Evolutionary conservation across 30 jellyfish, hydroid and myxozoan genomes (phyloP).

Genomic region (Hydractinia echinata): DNA sequence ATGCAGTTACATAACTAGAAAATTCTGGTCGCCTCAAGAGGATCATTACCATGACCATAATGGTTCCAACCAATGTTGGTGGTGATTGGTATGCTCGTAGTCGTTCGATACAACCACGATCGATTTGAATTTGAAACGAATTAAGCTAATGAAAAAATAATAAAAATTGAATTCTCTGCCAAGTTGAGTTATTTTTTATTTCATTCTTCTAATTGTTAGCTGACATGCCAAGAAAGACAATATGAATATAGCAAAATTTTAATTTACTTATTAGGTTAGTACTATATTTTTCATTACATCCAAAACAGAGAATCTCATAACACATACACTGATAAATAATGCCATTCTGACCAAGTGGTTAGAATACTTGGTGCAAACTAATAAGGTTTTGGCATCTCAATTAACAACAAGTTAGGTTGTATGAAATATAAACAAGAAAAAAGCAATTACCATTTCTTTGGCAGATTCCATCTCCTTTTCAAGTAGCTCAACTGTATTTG

Average conservation of each 20-base stretch:
- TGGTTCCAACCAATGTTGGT: constrained; percentile 73
- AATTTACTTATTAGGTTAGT: background rate
- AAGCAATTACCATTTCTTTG: constrained; percentile 31
- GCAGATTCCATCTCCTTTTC: constrained; percentile 45
- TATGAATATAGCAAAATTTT: background rate
- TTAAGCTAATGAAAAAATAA: constrained; percentile 31
- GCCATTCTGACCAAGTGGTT: background rate
- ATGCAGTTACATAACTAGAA: constrained; percentile 34
- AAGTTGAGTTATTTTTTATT: background rate
- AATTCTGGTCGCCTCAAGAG: constrained; percentile 77
- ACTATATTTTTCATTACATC: no score
- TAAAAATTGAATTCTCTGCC: background rate
- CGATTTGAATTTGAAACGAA: constrained; percentile 48
- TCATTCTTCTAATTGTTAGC: background rate
- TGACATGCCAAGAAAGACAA: background rate
- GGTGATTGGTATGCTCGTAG: constrained; percentile 82
- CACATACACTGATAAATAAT: no score
- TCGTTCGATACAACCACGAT: constrained; percentile 74
- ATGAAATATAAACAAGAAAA: background rate
- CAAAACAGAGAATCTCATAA: no score
- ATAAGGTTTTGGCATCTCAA: background rate
- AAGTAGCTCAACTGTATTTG: constrained; percentile 30
- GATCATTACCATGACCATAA: constrained; percentile 71
- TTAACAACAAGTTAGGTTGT: background rate
- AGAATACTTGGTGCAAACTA: background rate